Evolutionary conservation across 2,113 vertebrate genomes (phyloP).

Genomic region (Miniopterus natalensis): DNA sequence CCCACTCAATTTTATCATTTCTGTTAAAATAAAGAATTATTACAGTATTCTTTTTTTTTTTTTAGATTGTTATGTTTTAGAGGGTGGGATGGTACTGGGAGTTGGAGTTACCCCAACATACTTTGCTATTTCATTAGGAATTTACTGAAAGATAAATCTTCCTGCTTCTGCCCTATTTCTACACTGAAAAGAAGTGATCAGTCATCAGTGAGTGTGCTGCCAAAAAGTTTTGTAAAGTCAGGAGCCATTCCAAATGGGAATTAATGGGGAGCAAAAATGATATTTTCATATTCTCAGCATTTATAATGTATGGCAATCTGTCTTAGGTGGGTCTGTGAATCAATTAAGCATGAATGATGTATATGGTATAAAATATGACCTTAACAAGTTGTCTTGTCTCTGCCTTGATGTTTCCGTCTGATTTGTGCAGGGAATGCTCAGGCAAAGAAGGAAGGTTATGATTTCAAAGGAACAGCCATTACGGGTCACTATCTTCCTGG

Average conservation of each 20-base stretch:
- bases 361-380: conserved; percentile 84
- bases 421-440: conserved; percentile 82
- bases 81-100: neutral
- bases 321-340: conserved; percentile 83
- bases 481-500: conserved; percentile 84
- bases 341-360: conserved; percentile 88
- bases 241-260: conserved; percentile 85
- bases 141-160: conserved; percentile 81
- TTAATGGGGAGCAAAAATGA: conserved; percentile 86
- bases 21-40: no score
- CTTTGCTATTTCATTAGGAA: conserved; percentile 75
- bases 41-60: neutral
- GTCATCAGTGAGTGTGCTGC: conserved; percentile 84
- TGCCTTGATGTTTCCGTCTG: conserved; percentile 87
- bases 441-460: conserved; percentile 80
- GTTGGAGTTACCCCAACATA: conserved; percentile 60
- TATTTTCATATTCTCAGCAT: conserved; percentile 85
- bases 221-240: conserved; percentile 84
- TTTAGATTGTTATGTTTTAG: neutral
- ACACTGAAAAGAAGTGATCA: conserved; percentile 79
- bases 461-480: conserved; percentile 86
- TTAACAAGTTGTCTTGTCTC: conserved; percentile 87
- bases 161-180: conserved; percentile 78
- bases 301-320: conserved; percentile 82
- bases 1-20: no score